phyloP scores from a whole-genome alignment of 2,113 vertebrate species.

The Polypterus senegalus region DNA sequence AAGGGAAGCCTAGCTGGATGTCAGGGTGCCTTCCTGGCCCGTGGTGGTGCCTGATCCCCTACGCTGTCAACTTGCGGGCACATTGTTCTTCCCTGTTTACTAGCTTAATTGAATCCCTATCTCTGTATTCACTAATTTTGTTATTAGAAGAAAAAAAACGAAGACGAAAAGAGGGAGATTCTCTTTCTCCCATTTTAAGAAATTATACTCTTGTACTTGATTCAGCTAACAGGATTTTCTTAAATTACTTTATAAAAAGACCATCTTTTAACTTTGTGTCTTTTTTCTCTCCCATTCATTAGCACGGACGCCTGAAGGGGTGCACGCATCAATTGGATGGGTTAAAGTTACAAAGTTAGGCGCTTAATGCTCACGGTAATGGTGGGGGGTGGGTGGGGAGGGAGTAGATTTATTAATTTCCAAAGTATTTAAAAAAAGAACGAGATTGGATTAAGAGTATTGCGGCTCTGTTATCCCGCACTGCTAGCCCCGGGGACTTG shows the following conservation, averaged over 20 bases:
- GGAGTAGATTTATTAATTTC: constrained; percentile 94
- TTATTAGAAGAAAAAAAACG: constrained; percentile 37
- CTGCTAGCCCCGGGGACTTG: constrained; percentile 84
- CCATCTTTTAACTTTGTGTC: constrained; percentile 99
- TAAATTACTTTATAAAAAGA: constrained; percentile 99
- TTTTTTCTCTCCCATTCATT: constrained; percentile 98
- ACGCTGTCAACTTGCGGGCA: too few species aligned
- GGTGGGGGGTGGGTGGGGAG: constrained; percentile 44
- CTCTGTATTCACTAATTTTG: constrained; percentile 52
- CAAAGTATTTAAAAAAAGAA: constrained; percentile 94
- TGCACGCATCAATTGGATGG: constrained; percentile 89
- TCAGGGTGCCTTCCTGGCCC: too few species aligned
- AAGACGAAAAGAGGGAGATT: constrained; percentile 31
- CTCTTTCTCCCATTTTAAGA: constrained; percentile 75
- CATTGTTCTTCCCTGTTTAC: constrained; percentile 40
- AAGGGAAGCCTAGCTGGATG: too few species aligned
- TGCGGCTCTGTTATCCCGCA: constrained; percentile 96
- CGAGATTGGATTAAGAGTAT: constrained; percentile 99
- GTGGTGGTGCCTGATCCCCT: too few species aligned
- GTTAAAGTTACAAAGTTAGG: constrained; percentile 99
- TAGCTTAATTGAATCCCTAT: constrained; percentile 53
- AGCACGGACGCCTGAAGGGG: constrained; percentile 97
- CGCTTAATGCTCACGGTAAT: constrained; percentile 91
- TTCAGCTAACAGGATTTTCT: constrained; percentile 99
- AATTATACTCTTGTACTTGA: constrained; percentile 99